phyloP scores from a whole-genome alignment of 2,888 invertebrate genomes.

The Drosophila quinaria region DNA sequence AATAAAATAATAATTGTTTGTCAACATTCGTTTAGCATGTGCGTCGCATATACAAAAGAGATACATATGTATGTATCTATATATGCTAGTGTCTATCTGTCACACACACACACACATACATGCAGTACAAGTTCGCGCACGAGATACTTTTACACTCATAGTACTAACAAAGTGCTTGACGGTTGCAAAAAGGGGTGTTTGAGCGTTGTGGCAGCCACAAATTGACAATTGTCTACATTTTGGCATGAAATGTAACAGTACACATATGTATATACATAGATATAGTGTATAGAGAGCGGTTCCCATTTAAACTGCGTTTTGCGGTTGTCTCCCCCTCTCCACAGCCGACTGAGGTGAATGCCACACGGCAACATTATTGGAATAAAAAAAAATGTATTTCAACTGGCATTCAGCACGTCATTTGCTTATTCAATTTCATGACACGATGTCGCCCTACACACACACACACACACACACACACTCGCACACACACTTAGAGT shows the following conservation, averaged over 20 bases:
- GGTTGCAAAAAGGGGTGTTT: slow-evolving; percentile 69
- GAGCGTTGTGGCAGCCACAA: slow-evolving; percentile 55
- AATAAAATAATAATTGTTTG: slow-evolving; percentile 83
- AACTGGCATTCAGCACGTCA: slow-evolving; percentile 84
- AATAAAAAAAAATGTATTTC: slow-evolving; percentile 49
- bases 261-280: slow-evolving; percentile 4
- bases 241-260: slow-evolving; percentile 69
- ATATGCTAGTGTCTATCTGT: slow-evolving; percentile 7
- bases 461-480: slow-evolving; percentile 28
- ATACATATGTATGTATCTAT: slow-evolving; percentile 29
- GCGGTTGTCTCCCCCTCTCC: slow-evolving; percentile 48
- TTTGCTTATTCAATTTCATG: slow-evolving; percentile 82
- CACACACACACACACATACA: neutral
- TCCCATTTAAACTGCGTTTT: slow-evolving; percentile 76
- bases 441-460: slow-evolving; percentile 71
- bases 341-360: slow-evolving; percentile 48
- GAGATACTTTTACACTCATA: slow-evolving; percentile 8
- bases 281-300: slow-evolving; percentile 19
- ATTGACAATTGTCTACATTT: slow-evolving; percentile 78
- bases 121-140: neutral
- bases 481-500: slow-evolving; percentile 12
- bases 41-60: slow-evolving; percentile 47
- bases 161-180: slow-evolving; percentile 29
- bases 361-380: slow-evolving; percentile 50
- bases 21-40: slow-evolving; percentile 83